Percentiles rank a stretch among this genome's conserved stretches.
phyloP scores from a whole-genome alignment of 2,797 vertebrate genomes.

The Onychomys arenicola region DNA sequence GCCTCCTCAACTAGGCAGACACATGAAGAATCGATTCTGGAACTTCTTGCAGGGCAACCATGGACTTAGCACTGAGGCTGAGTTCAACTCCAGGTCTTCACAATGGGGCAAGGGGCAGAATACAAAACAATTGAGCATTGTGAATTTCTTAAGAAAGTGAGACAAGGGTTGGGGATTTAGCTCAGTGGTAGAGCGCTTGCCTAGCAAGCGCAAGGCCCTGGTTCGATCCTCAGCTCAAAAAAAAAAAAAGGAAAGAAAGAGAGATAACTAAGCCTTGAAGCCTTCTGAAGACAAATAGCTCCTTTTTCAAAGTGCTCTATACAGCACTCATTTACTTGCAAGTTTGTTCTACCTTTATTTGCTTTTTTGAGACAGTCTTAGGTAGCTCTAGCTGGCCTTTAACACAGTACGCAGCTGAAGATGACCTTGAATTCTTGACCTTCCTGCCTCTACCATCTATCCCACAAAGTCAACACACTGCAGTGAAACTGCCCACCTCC shows the following conservation, averaged over 20 bases:
- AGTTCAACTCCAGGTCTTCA: background rate
- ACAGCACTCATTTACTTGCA: background rate
- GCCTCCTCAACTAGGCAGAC: background rate
- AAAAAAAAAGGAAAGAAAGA: too few relatives aligned
- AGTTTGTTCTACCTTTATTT: background rate
- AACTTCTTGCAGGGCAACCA: constrained; percentile 2
- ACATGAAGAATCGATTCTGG: background rate
- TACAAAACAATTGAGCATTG: background rate
- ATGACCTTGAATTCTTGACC: background rate
- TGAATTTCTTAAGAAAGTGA: background rate
- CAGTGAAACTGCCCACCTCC: background rate
- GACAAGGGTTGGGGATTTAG: too few relatives aligned
- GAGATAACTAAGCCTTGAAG: background rate
- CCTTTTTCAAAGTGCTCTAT: background rate
- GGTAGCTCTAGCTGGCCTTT: background rate
- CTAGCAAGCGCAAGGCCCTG: too few relatives aligned
- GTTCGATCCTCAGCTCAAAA: too few relatives aligned
- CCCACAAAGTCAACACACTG: constrained; percentile 23
- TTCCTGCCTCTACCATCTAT: background rate
- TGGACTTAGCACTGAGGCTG: background rate
- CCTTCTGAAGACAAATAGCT: background rate
- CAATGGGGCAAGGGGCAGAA: background rate
- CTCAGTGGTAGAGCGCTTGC: too few relatives aligned
- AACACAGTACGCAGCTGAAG: background rate
- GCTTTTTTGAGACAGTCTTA: background rate